Conservation (phyloP, 1,140 invertebrate species). For the Sycobia sp. region DNA sequence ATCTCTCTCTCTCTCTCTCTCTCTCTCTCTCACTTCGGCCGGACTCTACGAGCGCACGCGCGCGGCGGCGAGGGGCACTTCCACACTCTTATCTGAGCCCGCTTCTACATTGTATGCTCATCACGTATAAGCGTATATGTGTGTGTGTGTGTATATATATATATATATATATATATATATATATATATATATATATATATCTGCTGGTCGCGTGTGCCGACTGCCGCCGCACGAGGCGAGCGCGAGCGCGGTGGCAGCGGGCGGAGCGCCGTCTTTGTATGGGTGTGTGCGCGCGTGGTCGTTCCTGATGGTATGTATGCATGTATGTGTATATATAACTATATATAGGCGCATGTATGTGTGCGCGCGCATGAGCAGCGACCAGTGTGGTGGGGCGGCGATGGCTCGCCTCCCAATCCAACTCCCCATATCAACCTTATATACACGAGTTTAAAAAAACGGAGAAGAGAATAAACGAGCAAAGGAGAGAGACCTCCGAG, state of each 20-base stretch:
- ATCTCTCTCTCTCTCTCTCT: neutral
- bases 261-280: neutral
- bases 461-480: slow-evolving; percentile 19
- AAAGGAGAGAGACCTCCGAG: slow-evolving; percentile 30
- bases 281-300: neutral
- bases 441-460: slow-evolving; percentile 2
- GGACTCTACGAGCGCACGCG: neutral
- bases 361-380: neutral
- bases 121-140: too few relatives aligned
- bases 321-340: neutral
- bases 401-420: neutral
- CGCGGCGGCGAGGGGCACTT: too few relatives aligned
- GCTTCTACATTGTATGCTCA: too few relatives aligned
- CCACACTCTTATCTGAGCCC: too few relatives aligned
- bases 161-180: too few relatives aligned
- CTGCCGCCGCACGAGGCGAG: neutral
- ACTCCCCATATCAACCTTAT: too few relatives aligned
- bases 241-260: too few relatives aligned
- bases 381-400: neutral
- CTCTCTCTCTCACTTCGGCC: neutral
- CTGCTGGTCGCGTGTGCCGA: neutral
- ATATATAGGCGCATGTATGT: neutral
- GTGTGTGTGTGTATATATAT: too few relatives aligned
- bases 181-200: too few relatives aligned
- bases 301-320: too few relatives aligned